phyloP scores from a whole-genome alignment of 1,140 invertebrate genomes.

The Calephelis nemesis region DNA sequence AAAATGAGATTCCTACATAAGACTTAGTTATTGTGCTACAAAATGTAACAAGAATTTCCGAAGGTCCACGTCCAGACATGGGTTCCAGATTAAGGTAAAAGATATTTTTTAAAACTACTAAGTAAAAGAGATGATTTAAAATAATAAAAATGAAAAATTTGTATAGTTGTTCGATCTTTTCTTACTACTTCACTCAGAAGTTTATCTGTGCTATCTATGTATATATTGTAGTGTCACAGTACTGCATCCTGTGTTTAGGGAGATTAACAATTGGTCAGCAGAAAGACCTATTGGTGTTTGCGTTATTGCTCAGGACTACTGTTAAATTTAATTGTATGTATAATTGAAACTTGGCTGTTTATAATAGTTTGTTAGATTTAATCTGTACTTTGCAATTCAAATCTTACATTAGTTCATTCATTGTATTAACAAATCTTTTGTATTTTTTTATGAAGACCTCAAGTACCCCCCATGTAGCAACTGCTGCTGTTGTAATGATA shows the following conservation, averaged over 20 bases:
- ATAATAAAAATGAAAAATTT: slow-evolving; percentile 6
- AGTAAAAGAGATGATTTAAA: slow-evolving; percentile 4
- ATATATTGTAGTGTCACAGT: not conserved
- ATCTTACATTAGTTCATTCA: no score
- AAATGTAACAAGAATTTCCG: slow-evolving; percentile 59
- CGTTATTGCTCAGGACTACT: not conserved
- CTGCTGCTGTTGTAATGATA: no score
- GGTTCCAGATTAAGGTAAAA: slow-evolving; percentile 71
- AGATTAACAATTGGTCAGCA: not conserved
- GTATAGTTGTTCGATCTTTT: slow-evolving; percentile 25
- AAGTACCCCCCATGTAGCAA: no score
- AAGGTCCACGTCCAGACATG: slow-evolving; percentile 64
- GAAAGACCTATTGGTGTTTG: no score
- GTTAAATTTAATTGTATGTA: not conserved
- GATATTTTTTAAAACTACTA: slow-evolving; percentile 26
- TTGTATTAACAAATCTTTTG: no score
- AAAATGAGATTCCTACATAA: not conserved
- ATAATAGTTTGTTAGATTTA: no score
- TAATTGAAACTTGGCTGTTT: not conserved
- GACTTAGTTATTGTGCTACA: slow-evolving; percentile 27
- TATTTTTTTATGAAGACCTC: no score
- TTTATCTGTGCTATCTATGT: slow-evolving; percentile 9
- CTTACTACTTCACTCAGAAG: not conserved
- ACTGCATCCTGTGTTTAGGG: not conserved
- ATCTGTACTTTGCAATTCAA: no score